phyloP scores from a whole-genome alignment of 2,888 invertebrate species.

The Papilio protenor region DNA sequence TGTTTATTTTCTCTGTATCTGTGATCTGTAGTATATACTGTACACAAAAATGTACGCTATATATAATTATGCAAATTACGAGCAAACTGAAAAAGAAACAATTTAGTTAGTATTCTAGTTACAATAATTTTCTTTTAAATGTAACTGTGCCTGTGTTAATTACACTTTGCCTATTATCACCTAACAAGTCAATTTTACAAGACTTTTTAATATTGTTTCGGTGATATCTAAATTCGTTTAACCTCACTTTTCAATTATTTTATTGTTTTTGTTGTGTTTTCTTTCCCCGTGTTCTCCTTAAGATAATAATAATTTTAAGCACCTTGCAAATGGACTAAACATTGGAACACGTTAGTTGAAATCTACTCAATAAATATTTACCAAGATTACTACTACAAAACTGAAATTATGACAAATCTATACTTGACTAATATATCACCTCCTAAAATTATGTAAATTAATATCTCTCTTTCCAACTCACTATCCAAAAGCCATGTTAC shows the following conservation, averaged over 20 bases:
- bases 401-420: constrained; percentile 5
- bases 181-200: neutral
- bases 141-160: too few relatives aligned
- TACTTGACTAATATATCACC: constrained; percentile 11
- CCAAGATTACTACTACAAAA: constrained; percentile 1
- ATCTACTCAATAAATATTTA: neutral
- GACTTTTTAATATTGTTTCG: neutral
- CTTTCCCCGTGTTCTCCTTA: neutral
- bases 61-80: constrained; percentile 45
- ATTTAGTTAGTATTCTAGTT: neutral
- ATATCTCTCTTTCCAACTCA: constrained; percentile 34
- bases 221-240: neutral
- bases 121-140: neutral
- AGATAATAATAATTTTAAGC: neutral
- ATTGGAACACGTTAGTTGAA: neutral
- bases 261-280: neutral
- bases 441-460: constrained; percentile 1
- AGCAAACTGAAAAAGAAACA: constrained; percentile 46
- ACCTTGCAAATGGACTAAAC: neutral
- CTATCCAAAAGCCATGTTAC: constrained; percentile 41
- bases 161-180: neutral
- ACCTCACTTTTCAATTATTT: neutral
- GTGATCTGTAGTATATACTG: constrained; percentile 47
- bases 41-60: constrained; percentile 57
- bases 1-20: constrained; percentile 1